Evolutionary conservation across 2,888 invertebrate species (phyloP).

Genomic region (Protonemura montana): DNA sequence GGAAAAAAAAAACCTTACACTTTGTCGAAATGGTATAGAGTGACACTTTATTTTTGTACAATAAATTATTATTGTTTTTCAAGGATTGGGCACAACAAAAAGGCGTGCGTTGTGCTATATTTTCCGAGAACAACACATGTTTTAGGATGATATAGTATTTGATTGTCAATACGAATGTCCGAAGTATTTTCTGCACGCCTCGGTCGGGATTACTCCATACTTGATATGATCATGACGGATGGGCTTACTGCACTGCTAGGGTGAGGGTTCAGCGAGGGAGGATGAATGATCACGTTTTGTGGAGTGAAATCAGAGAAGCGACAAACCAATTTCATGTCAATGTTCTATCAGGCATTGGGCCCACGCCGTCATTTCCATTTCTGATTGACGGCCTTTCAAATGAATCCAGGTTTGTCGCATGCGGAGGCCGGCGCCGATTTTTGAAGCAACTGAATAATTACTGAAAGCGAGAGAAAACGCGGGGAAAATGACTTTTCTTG

Average conservation of each 20-base stretch:
- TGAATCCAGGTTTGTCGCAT: neutral
- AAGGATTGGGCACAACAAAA: neutral
- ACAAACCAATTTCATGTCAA: conserved; percentile 37
- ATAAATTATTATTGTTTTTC: neutral
- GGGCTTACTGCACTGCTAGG: neutral
- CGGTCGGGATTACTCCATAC: conserved; percentile 8
- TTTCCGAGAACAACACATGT: conserved; percentile 10
- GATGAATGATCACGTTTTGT: conserved; percentile 35
- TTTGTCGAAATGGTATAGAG: no score
- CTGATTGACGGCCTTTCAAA: conserved; percentile 36
- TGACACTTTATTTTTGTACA: no score
- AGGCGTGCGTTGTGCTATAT: neutral
- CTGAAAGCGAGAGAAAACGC: neutral
- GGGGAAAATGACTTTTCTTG: neutral
- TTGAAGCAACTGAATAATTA: neutral
- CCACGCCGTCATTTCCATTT: conserved; percentile 17
- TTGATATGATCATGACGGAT: conserved; percentile 19
- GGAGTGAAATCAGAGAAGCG: conserved; percentile 30
- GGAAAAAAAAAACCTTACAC: neutral
- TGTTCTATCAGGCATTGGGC: conserved; percentile 23
- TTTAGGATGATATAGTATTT: conserved; percentile 38
- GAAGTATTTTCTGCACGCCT: conserved; percentile 16
- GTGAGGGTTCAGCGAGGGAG: neutral
- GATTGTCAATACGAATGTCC: conserved; percentile 45
- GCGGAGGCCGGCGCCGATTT: neutral